phyloP scores from a whole-genome alignment of 2,113 vertebrate species.

The Rana temporaria region DNA sequence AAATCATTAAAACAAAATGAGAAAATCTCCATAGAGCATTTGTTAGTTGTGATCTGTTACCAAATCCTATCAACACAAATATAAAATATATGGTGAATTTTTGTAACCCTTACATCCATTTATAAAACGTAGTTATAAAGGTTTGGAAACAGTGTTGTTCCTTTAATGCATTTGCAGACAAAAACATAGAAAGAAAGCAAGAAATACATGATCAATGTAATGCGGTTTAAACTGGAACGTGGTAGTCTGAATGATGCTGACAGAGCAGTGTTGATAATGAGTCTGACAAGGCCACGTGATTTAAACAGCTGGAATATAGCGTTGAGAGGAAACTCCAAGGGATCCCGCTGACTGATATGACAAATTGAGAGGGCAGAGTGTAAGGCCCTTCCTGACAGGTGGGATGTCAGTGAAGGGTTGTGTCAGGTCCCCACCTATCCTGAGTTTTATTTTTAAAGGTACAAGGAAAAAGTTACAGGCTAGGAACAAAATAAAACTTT shows the following conservation, averaged over 20 bases:
- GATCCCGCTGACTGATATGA: constrained; percentile 38
- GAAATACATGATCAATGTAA: constrained; percentile 13
- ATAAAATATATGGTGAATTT: not conserved
- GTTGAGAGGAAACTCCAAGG: constrained; percentile 22
- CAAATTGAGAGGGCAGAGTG: constrained; percentile 30
- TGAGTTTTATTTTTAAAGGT: not conserved
- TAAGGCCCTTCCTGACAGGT: constrained; percentile 32
- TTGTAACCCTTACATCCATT: not conserved
- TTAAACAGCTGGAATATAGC: constrained; percentile 39
- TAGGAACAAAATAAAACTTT: not conserved
- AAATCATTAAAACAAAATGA: not conserved
- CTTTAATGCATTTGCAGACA: not conserved
- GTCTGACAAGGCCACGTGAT: constrained; percentile 19
- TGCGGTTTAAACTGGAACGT: constrained; percentile 28
- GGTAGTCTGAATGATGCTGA: constrained; percentile 30
- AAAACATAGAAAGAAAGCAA: not conserved
- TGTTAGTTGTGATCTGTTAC: not conserved
- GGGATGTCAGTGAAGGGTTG: constrained; percentile 6
- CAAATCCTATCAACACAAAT: not conserved
- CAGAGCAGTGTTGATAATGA: constrained; percentile 31
- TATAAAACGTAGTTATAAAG: not conserved
- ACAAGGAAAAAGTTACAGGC: not conserved
- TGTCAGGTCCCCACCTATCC: constrained; percentile 32
- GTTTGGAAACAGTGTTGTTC: not conserved
- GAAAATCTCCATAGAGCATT: not conserved